Evolutionary conservation across 1,140 invertebrate genomes (phyloP).

Genomic region (Leptopilina clavipes): DNA sequence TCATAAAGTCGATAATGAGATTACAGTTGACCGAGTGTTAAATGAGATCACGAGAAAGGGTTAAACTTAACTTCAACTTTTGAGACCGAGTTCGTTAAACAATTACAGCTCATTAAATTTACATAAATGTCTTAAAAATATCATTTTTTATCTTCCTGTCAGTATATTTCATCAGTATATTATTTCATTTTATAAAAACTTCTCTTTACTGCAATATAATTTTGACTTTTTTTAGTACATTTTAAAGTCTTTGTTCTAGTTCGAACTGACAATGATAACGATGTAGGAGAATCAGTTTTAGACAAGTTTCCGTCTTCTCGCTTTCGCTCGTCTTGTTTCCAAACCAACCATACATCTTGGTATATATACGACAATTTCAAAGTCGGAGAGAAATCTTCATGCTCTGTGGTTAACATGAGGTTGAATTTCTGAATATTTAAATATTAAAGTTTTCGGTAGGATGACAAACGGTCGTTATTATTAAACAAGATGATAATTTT

Average conservation of each 20-base stretch:
- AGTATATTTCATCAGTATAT: no score
- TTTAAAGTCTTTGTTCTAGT: not conserved
- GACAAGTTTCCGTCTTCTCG: not conserved
- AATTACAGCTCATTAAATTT: not conserved
- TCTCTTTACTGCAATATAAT: no score
- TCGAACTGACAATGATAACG: not conserved
- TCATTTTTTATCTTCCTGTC: no score
- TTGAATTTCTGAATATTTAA: conserved; percentile 3
- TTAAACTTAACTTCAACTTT: not conserved
- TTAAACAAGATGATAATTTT: conserved; percentile 31
- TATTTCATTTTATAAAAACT: no score
- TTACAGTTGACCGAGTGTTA: not conserved
- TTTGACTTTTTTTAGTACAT: no score
- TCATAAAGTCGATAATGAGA: conserved; percentile 22
- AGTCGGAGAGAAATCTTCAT: not conserved
- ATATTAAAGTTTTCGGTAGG: not conserved
- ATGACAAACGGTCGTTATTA: not conserved
- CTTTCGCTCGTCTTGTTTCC: not conserved
- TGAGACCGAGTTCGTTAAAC: not conserved
- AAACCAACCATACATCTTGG: not conserved
- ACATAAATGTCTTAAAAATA: not conserved
- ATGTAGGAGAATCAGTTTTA: conserved; percentile 7
- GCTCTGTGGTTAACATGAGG: not conserved
- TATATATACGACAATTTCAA: conserved; percentile 13
- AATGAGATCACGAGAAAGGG: conserved; percentile 3